Evolutionary conservation across 1,140 invertebrate species (phyloP).

Genomic region (Zaprionus kolodkinae): DNA sequence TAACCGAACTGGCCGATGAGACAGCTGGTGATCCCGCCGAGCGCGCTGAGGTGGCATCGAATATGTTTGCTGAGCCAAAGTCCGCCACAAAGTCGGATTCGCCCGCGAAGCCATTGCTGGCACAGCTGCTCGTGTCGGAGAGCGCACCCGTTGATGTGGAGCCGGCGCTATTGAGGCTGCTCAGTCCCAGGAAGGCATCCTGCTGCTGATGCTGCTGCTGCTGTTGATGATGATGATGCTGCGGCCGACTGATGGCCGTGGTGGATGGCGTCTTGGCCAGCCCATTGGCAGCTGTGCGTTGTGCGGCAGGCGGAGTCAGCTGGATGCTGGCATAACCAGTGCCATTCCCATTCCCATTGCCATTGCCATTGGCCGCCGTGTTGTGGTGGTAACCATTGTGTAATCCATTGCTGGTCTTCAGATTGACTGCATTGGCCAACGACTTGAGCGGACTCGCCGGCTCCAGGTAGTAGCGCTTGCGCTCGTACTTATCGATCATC

Average conservation of each 20-base stretch:
- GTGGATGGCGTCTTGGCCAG: conserved; percentile 37
- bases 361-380: conserved; percentile 30
- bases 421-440: conserved; percentile 79
- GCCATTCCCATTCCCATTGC: conserved; percentile 42
- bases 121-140: conserved; percentile 79
- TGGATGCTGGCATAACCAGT: conserved; percentile 76
- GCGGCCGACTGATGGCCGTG: conserved; percentile 72
- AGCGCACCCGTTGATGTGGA: conserved; percentile 80
- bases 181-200: conserved; percentile 63
- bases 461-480: conserved; percentile 92
- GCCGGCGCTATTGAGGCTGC: conserved; percentile 77
- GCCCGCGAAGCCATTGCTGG: conserved; percentile 83
- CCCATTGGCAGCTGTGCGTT: conserved; percentile 74
- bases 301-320: conserved; percentile 78
- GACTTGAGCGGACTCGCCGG: conserved; percentile 86
- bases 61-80: conserved; percentile 87
- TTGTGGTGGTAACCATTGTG: conserved; percentile 49
- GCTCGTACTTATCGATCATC: conserved; percentile 97
- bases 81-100: conserved; percentile 87
- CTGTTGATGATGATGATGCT: conserved; percentile 65
- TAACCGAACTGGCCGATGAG: conserved; percentile 68
- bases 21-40: conserved; percentile 71
- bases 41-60: conserved; percentile 82
- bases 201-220: conserved; percentile 38
- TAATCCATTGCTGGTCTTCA: conserved; percentile 54